A percentile compares a stretch with the other conserved stretches of the same genome.
Evolutionary conservation across 2,797 vertebrate species (phyloP).

Genomic region (Margarornis squamiger): DNA sequence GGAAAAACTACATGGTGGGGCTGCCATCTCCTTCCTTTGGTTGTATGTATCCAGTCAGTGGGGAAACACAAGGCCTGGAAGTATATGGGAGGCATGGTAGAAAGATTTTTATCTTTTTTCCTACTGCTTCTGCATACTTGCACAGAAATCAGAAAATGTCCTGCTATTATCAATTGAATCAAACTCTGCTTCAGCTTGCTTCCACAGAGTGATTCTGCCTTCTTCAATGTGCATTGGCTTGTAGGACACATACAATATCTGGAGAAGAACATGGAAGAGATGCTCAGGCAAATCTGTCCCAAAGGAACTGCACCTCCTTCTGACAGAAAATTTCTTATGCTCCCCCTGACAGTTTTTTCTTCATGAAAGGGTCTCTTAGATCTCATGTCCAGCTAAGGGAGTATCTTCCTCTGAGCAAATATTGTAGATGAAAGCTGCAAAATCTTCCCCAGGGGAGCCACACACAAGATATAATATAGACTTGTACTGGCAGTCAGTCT

Average conservation of each 20-base stretch:
- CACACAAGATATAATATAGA: not conserved
- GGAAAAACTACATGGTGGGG: not conserved
- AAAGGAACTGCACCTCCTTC: not conserved
- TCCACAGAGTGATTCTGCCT: not conserved
- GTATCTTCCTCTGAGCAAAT: not conserved
- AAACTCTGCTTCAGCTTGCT: not conserved
- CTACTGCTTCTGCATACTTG: not conserved
- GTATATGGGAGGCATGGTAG: not conserved
- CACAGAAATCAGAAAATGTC: not conserved
- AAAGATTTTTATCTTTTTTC: not conserved
- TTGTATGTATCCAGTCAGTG: fast-evolving
- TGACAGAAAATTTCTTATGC: not conserved
- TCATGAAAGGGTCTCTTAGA: not conserved
- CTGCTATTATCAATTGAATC: not conserved
- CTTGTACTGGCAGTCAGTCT: not conserved
- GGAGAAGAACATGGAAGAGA: not conserved
- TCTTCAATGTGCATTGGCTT: not conserved
- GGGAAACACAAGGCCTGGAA: not conserved
- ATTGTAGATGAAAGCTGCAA: not conserved
- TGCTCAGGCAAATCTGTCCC: not conserved
- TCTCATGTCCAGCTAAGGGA: not conserved
- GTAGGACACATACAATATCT: not conserved
- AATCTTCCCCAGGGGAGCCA: not conserved
- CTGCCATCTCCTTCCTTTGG: not conserved
- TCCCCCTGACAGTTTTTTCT: not conserved